A percentile compares a stretch with the other conserved stretches of the same genome.
These are phyloP conservation scores for Aphodius granarius DNA, from an alignment of 2,888 invertebrate species.

Conservation along the genomic window DNA sequence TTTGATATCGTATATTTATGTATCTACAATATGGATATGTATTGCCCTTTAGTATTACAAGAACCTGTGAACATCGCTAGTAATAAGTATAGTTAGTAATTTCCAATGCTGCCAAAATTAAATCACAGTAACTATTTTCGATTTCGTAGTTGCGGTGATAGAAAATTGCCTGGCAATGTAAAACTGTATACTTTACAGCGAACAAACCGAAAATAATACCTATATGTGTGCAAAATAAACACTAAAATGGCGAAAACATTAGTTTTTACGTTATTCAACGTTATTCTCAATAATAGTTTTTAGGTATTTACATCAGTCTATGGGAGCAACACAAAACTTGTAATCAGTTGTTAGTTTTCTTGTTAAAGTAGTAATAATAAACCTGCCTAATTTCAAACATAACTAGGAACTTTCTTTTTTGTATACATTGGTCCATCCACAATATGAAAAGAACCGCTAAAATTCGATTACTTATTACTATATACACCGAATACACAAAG, in stretches of 20 bases:
- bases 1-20: slow-evolving; percentile 25
- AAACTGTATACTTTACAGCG: not conserved
- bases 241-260: slow-evolving; percentile 21
- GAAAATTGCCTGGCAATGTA: not conserved
- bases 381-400: slow-evolving; percentile 34
- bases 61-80: not conserved
- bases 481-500: slow-evolving; percentile 46
- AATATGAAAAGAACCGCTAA: slow-evolving; percentile 44
- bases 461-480: slow-evolving; percentile 40
- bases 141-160: not conserved
- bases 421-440: slow-evolving; percentile 50
- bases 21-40: not conserved
- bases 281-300: slow-evolving; percentile 37
- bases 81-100: not conserved
- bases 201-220: not conserved
- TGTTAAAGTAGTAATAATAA: slow-evolving; percentile 4
- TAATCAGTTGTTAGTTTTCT: not conserved
- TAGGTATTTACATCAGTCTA: slow-evolving; percentile 40
- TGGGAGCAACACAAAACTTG: slow-evolving; percentile 38
- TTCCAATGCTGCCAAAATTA: not conserved
- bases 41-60: not conserved
- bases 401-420: slow-evolving; percentile 49
- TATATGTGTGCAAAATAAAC: slow-evolving; percentile 31
- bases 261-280: slow-evolving; percentile 46
- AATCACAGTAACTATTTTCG: not conserved